Base-by-base conservation (phyloP, 2,113 vertebrate genomes). In the Brienomyrus longianalis region DNA sequence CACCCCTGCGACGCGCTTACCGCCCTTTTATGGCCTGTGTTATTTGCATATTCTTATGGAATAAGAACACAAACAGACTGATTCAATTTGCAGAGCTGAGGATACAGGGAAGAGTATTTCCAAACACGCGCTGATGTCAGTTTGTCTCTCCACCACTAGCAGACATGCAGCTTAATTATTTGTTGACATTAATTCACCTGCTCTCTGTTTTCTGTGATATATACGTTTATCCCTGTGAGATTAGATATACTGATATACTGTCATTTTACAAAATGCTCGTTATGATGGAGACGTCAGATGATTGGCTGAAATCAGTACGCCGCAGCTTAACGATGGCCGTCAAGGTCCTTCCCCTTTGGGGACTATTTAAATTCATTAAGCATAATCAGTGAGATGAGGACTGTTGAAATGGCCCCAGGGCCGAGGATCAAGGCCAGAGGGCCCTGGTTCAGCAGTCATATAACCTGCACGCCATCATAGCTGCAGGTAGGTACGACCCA, bases 11-110 rank as follows among this genome's bases (percentile, higher is more conserved):
- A 59, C 48, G 31, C n/a, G 3, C 9, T 84, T 84, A 62, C 31
- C 19, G 51, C 51, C 52, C 74, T 84, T 84, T 59, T 48, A 48
- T 84, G 23, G 39, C 62, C 77, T 21, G 39, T 62, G 83, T 59
- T 23, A 84, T 84, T 62, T 89, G 13, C 52, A 62, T 89, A 7
- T 89, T 84, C 51, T 19, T 89, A 59, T 83, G 39, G 77, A 89
- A 77, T 6, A 43, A 19, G 19, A 84, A 6, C 51, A 87, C 48
- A 87, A 86, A 27, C 23, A 89, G 39, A 47, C 77, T 84, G 15
- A 59, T 62, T 62, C 56, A 54, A 62, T 84, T 27, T 7, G 56
- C 48, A 27, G 70, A 52, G 35, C 27, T n/a, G 23, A 43, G 35
- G 50, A 3, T n/a, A 8, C 31, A 45, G 10, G 15, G 70, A 86